Conservation (phyloP, 2,888 invertebrate species). For the Iphiclides podalirius region DNA sequence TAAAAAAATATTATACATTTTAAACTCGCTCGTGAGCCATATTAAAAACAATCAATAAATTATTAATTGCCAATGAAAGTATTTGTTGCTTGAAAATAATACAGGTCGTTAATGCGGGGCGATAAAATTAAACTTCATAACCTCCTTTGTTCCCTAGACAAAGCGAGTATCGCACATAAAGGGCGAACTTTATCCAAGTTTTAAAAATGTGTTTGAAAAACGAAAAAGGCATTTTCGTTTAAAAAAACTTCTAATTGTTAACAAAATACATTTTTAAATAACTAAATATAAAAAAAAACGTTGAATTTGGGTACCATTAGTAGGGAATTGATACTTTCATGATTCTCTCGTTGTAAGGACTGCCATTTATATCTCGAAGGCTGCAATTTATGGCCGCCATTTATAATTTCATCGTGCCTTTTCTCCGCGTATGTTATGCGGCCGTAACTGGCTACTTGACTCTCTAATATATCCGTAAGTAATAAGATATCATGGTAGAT, state of each 20-base stretch:
- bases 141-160: not conserved
- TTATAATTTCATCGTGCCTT: conserved; percentile 65
- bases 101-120: not conserved
- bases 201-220: too few relatives aligned
- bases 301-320: conserved; percentile 18
- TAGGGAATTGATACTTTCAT: conserved; percentile 66
- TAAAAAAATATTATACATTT: too few relatives aligned
- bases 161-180: too few relatives aligned
- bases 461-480: conserved; percentile 17
- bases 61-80: not conserved
- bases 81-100: not conserved
- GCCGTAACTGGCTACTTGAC: conserved; percentile 26
- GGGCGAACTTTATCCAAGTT: too few relatives aligned
- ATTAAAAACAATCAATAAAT: not conserved
- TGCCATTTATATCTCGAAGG: conserved; percentile 59
- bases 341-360: conserved; percentile 52
- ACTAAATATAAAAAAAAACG: too few relatives aligned
- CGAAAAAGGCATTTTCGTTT: too few relatives aligned
- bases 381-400: conserved; percentile 66
- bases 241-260: too few relatives aligned
- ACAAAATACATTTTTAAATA: too few relatives aligned
- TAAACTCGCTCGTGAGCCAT: not conserved
- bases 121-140: not conserved
- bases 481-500: conserved; percentile 13
- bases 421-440: conserved; percentile 32